phyloP scores from a whole-genome alignment of 2,888 invertebrate species.

The Lochmaea capreae region DNA sequence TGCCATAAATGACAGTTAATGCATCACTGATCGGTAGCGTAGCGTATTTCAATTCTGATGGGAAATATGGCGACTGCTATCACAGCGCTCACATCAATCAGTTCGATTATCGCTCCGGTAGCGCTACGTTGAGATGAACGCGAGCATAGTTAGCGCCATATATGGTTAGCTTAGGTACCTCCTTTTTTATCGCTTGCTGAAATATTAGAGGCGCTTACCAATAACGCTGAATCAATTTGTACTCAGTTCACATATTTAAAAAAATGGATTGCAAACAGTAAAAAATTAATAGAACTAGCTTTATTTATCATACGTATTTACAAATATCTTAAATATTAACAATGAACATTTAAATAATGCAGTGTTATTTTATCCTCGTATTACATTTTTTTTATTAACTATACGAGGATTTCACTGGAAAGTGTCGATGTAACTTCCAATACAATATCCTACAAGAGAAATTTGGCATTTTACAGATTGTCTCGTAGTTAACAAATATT shows the following conservation, averaged over 20 bases:
- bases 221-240: not conserved
- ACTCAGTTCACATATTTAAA: not conserved
- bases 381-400: slow-evolving; percentile 21
- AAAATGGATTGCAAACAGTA: not conserved
- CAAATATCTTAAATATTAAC: slow-evolving; percentile 39
- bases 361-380: slow-evolving; percentile 22
- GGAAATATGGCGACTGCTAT: too few relatives aligned
- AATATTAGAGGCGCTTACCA: not conserved
- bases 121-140: too few relatives aligned
- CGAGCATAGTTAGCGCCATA: too few relatives aligned
- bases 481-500: slow-evolving; percentile 14
- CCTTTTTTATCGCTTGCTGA: too few relatives aligned
- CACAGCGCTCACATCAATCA: too few relatives aligned
- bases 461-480: slow-evolving; percentile 21
- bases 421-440: slow-evolving; percentile 34
- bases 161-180: too few relatives aligned
- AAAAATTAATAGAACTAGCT: not conserved
- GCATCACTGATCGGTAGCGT: too few relatives aligned
- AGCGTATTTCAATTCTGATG: too few relatives aligned
- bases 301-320: slow-evolving; percentile 33
- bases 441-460: slow-evolving; percentile 32
- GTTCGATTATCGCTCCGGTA: too few relatives aligned
- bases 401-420: slow-evolving; percentile 31
- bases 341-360: slow-evolving; percentile 39
- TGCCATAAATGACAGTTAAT: too few relatives aligned